A percentile compares a stretch with the other conserved stretches of the same genome.
Conservation (phyloP, 2,888 invertebrate genomes). For the Coleophora deauratella region DNA sequence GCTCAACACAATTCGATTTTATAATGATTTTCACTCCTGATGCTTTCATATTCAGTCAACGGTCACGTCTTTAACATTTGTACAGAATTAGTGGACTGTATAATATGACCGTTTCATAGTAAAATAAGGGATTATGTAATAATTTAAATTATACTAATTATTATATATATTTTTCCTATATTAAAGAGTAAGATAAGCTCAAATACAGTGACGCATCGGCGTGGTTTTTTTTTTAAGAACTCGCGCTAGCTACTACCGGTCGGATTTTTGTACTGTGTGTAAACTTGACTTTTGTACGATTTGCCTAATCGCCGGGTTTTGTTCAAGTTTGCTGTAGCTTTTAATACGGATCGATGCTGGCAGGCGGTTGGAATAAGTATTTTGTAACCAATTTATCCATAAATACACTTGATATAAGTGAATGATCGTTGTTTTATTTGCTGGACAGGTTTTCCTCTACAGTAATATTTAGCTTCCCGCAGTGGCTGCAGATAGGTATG, state of each 20-base stretch:
- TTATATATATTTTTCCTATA: slow-evolving; percentile 62
- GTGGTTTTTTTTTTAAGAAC: slow-evolving; percentile 35
- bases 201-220: slow-evolving; percentile 42
- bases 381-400: slow-evolving; percentile 73
- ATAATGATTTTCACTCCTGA: slow-evolving; percentile 41
- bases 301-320: slow-evolving; percentile 48
- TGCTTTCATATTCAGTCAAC: slow-evolving; percentile 39
- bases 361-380: slow-evolving; percentile 57
- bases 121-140: slow-evolving; percentile 59
- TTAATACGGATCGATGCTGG: slow-evolving; percentile 31
- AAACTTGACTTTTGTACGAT: slow-evolving; percentile 49
- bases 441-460: slow-evolving; percentile 1
- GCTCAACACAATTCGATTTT: slow-evolving; percentile 28
- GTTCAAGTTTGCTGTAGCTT: slow-evolving; percentile 49
- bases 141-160: slow-evolving; percentile 72
- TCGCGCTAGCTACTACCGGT: slow-evolving; percentile 46
- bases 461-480: no score
- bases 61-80: slow-evolving; percentile 20
- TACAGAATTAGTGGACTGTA: slow-evolving; percentile 35
- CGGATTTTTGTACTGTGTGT: slow-evolving; percentile 65
- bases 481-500: no score
- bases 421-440: slow-evolving; percentile 57
- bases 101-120: slow-evolving; percentile 30
- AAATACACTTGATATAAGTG: slow-evolving; percentile 73
- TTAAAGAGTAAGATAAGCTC: slow-evolving; percentile 68